Conservation (phyloP, 1,140 invertebrate species). For the Drosophila carrolli region DNA sequence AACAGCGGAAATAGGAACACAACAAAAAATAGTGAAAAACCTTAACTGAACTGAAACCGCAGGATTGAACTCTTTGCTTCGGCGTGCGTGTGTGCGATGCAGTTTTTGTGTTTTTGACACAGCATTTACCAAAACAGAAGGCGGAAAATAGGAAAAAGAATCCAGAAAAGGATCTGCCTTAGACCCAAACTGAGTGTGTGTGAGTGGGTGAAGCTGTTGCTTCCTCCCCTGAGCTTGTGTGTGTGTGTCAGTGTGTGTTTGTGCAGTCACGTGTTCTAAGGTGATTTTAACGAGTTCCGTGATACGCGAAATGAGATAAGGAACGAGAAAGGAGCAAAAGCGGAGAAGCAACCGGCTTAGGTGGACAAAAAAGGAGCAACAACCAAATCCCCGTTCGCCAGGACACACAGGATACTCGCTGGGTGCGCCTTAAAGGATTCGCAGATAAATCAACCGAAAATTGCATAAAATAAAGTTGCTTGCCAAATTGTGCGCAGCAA, state of each 20-base stretch:
- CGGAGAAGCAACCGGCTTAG: slow-evolving; percentile 28
- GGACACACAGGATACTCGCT: slow-evolving; percentile 37
- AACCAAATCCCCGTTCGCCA: slow-evolving; percentile 24
- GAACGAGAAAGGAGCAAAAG: slow-evolving; percentile 33
- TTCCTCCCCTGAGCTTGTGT: slow-evolving; percentile 13
- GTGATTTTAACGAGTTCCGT: slow-evolving; percentile 82
- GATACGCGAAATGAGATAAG: slow-evolving; percentile 80
- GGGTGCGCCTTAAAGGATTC: slow-evolving; percentile 23
- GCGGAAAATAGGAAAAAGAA: slow-evolving; percentile 24
- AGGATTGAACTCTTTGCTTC: slow-evolving; percentile 29
- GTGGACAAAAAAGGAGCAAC: slow-evolving; percentile 16
- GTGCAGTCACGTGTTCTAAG: slow-evolving; percentile 79
- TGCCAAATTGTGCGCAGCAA: slow-evolving; percentile 45
- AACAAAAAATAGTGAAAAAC: slow-evolving; percentile 25
- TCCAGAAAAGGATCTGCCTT: slow-evolving; percentile 42
- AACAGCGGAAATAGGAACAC: slow-evolving; percentile 19
- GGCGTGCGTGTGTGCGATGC: slow-evolving; percentile 39
- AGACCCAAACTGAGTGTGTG: slow-evolving; percentile 30
- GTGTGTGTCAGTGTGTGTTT: slow-evolving; percentile 17
- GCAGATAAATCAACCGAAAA: slow-evolving; percentile 53
- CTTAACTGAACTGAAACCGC: slow-evolving; percentile 32
- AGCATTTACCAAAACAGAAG: slow-evolving; percentile 29
- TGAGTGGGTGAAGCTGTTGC: slow-evolving; percentile 46
- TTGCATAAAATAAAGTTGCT: slow-evolving; percentile 58
- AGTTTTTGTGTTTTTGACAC: slow-evolving; percentile 63